Conservation (phyloP, 2,113 vertebrate genomes). For the Agapornis roseicollis region DNA sequence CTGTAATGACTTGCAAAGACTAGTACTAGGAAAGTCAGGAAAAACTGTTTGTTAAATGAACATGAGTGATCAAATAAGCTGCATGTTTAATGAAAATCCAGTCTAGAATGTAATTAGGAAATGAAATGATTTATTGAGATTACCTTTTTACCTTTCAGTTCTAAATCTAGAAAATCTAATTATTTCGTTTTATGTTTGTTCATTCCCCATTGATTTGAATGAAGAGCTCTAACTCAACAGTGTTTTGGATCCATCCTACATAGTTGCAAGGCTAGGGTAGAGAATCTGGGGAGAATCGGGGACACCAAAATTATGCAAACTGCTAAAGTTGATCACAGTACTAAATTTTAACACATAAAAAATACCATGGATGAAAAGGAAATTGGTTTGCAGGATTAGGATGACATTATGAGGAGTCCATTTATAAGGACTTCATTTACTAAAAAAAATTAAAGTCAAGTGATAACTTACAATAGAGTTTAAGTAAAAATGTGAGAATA, state of each 20-base stretch:
- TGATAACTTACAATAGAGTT: not conserved
- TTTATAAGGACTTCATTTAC: not conserved
- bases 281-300: not conserved
- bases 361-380: not conserved
- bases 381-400: not conserved
- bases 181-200: not conserved
- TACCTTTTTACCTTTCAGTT: not conserved
- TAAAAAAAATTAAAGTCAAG: not conserved
- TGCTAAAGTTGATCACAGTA: not conserved
- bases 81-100: not conserved
- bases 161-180: not conserved
- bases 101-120: not conserved
- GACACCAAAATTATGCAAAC: not conserved
- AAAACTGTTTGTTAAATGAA: not conserved
- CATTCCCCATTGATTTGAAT: not conserved
- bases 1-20: not conserved
- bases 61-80: not conserved
- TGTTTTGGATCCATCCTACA: not conserved
- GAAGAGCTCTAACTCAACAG: not conserved
- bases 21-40: not conserved
- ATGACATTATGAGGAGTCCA: not conserved
- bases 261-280: not conserved
- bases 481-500: not conserved
- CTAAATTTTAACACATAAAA: not conserved
- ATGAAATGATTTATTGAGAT: not conserved